Evolutionary conservation across 1,140 invertebrate genomes (phyloP), one percentile per base, ranked within the genome.

Genomic region (Rhizoglyphus robini): DNA sequence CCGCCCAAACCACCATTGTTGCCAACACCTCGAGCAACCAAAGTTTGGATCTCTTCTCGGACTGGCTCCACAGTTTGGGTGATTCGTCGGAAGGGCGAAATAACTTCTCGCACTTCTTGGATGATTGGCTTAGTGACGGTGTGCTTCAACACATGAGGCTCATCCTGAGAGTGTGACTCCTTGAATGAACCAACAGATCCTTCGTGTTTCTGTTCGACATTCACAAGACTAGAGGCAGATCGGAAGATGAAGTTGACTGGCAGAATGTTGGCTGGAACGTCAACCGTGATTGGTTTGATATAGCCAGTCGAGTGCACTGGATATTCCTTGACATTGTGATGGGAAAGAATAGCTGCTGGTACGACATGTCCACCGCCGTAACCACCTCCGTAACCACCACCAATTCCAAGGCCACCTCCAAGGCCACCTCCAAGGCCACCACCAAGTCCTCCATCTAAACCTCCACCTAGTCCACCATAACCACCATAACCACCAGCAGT

Each of bases 101-200:
- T 66, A 13, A 66, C 63, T 66, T 66, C 65, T 1, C 41, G 3
- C 11, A 66, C 54, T 30, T 66, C 65, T 32, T 66, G 65, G 11
- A 66, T 64, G 31, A 66, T 66, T n/a, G 65, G 65, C 31, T 66
- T 66, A 29, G 36, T 59, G 1, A 66, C 63, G 4, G n/a, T 2
- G 29, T 66, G 65, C 4, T 30, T 27, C n/a, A 59, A 36, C 34
- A 18, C 20, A 34, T 66, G 65, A 2, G 65, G 54, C 29, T 59
- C 54, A 38, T 66, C 65, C 23, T 66, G 18, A 8, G 18, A 25
- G 13, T 11, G 25, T 4, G 29, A 25, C 27, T 34, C 2, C 25
- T 46, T 59, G 20, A 8, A 25, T 23, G 27, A 29, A 11, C 65
- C 65, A 1, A 4, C 4, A 4, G 18, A 60, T 30, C 29, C 27